These are phyloP conservation scores for Cacoxenus indagator DNA, from an alignment of 2,888 invertebrate species.

Conservation along the genomic window DNA sequence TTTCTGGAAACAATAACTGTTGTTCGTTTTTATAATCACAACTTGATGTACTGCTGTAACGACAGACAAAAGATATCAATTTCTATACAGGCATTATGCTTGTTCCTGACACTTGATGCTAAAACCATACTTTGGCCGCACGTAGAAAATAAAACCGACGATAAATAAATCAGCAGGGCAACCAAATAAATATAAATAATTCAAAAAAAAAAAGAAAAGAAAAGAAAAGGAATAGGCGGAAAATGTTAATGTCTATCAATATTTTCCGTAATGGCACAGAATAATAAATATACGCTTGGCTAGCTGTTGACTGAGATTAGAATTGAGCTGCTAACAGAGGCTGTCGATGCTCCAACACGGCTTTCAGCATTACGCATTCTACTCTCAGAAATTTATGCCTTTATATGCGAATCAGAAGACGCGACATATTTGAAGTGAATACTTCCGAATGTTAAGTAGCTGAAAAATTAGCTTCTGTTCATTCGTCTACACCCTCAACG, in stretches of 20 bases:
- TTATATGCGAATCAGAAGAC: slow-evolving; percentile 5
- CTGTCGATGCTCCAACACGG: background rate
- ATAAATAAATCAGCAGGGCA: background rate
- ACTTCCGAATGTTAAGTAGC: slow-evolving; percentile 57
- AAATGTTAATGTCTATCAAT: slow-evolving; percentile 50
- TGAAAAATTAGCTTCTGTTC: slow-evolving; percentile 58
- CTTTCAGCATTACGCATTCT: background rate
- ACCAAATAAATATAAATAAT: background rate
- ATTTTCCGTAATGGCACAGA: slow-evolving; percentile 36
- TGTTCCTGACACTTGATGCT: too few relatives aligned
- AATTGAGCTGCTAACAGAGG: background rate
- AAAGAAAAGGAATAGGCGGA: background rate
- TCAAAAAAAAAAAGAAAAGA: background rate
- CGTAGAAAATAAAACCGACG: background rate
- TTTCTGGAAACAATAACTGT: too few relatives aligned
- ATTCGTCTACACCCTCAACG: background rate
- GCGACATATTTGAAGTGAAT: slow-evolving; percentile 51
- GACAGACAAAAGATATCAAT: too few relatives aligned
- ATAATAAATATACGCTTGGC: slow-evolving; percentile 43
- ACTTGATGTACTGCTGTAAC: too few relatives aligned
- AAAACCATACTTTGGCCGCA: too few relatives aligned
- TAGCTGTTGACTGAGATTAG: background rate
- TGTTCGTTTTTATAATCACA: too few relatives aligned
- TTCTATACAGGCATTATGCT: too few relatives aligned
- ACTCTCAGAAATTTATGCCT: slow-evolving; percentile 24